phyloP scores from a whole-genome alignment of 2,888 invertebrate species.

The Euzetes globulus region DNA sequence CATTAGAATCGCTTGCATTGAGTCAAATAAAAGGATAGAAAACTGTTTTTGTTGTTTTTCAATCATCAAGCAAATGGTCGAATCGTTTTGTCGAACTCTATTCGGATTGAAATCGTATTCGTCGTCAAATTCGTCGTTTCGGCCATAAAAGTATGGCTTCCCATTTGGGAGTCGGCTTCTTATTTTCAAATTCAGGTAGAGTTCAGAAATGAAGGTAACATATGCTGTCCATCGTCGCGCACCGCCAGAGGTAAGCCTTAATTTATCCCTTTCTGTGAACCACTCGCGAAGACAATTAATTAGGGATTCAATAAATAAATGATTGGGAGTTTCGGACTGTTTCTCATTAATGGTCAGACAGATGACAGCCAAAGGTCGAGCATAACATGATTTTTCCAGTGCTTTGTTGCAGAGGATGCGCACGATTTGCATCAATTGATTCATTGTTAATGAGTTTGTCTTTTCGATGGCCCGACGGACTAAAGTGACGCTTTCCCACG shows the following conservation, averaged over 20 bases:
- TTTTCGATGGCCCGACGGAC: slow-evolving; percentile 45
- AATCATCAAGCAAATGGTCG: not conserved
- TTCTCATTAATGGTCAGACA: slow-evolving; percentile 69
- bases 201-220: slow-evolving; percentile 81
- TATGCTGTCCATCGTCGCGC: slow-evolving; percentile 65
- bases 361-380: slow-evolving; percentile 72
- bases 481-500: slow-evolving; percentile 32
- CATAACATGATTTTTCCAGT: slow-evolving; percentile 68
- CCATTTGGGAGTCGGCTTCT: slow-evolving; percentile 44
- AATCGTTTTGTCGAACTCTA: not conserved
- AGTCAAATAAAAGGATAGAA: slow-evolving; percentile 74
- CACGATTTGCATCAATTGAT: slow-evolving; percentile 75
- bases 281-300: slow-evolving; percentile 82
- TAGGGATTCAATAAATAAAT: slow-evolving; percentile 68
- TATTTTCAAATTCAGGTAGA: slow-evolving; percentile 66
- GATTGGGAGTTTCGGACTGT: slow-evolving; percentile 58
- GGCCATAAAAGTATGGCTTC: not conserved
- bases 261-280: slow-evolving; percentile 73
- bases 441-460: slow-evolving; percentile 65
- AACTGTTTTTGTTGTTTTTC: slow-evolving; percentile 47
- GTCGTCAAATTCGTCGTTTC: slow-evolving; percentile 25
- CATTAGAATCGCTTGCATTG: slow-evolving; percentile 68
- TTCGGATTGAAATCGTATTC: slow-evolving; percentile 18
- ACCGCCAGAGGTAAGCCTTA: slow-evolving; percentile 47
- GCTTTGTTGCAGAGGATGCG: slow-evolving; percentile 70